phyloP scores from a whole-genome alignment of 2,888 invertebrate genomes.

The Reticulitermes lucifugus region DNA sequence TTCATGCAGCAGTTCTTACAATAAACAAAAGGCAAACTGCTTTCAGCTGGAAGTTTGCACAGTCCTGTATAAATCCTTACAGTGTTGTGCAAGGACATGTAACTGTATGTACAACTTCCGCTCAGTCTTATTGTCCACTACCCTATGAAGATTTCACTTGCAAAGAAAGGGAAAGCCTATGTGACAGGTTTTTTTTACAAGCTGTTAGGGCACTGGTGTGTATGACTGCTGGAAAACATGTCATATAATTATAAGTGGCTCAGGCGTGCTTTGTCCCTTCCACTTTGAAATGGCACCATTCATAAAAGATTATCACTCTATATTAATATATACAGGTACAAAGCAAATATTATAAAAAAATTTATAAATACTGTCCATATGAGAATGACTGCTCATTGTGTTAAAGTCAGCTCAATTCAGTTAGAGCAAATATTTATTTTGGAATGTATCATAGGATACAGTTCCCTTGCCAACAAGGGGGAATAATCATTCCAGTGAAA shows the following conservation, averaged over 20 bases:
- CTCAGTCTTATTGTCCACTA: constrained; percentile 26
- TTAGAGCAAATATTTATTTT: constrained; percentile 18
- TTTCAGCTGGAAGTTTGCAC: constrained; percentile 1
- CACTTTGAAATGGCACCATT: constrained; percentile 37
- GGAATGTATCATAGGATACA: constrained; percentile 1
- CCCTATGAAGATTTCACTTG: not conserved
- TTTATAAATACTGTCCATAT: constrained; percentile 39
- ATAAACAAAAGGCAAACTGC: too few relatives aligned
- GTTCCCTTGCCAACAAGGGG: not conserved
- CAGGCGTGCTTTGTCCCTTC: not conserved
- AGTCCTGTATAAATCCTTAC: not conserved
- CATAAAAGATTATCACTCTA: constrained; percentile 12
- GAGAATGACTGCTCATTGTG: constrained; percentile 20
- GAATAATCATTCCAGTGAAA: not conserved
- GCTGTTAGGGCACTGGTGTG: constrained; percentile 13
- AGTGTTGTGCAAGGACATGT: not conserved
- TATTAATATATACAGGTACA: constrained; percentile 40
- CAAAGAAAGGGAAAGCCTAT: not conserved
- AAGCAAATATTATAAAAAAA: constrained; percentile 28
- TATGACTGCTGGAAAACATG: not conserved
- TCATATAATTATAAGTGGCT: not conserved
- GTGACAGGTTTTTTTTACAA: not conserved
- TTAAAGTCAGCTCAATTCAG: not conserved
- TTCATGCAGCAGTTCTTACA: too few relatives aligned
- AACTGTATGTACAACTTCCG: not conserved